Percentiles rank a stretch among this genome's conserved stretches.
Conservation (phyloP, 2,113 vertebrate genomes). For the Rissa tridactyla region DNA sequence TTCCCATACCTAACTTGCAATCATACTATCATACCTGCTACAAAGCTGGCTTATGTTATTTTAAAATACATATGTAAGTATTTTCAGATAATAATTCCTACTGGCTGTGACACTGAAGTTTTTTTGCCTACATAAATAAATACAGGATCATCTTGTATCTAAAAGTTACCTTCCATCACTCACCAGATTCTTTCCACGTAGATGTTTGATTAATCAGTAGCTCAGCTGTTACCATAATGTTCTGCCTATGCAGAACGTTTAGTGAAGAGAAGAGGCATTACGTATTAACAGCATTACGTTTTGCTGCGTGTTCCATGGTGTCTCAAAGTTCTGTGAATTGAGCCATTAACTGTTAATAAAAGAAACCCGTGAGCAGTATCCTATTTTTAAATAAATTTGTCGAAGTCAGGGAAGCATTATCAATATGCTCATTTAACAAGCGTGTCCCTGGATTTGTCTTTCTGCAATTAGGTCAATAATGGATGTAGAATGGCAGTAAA, state of each 20-base stretch:
- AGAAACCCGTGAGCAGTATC: constrained; percentile 28
- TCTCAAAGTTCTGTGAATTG: constrained; percentile 55
- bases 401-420: background rate
- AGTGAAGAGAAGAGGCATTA: background rate
- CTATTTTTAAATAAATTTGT: constrained; percentile 52
- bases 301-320: background rate
- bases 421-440: constrained; percentile 23
- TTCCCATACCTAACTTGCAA: background rate
- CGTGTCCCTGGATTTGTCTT: constrained; percentile 54
- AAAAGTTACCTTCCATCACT: background rate
- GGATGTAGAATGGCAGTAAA: constrained; percentile 51
- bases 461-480: constrained; percentile 43
- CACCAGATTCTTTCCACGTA: constrained; percentile 4
- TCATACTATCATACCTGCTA: background rate
- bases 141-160: background rate
- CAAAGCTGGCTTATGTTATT: background rate
- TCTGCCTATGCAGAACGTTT: background rate
- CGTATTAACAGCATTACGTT: background rate
- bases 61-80: background rate
- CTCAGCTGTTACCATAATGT: background rate
- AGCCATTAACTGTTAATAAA: constrained; percentile 49
- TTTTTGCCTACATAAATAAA: constrained; percentile 7
- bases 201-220: constrained; percentile 22
- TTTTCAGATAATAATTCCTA: constrained; percentile 1
- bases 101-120: background rate